A percentile compares a stretch with the other conserved stretches of the same genome.
Evolutionary conservation across 2,797 vertebrate genomes (phyloP).

Genomic region (Pseudotriccus pelzelni): DNA sequence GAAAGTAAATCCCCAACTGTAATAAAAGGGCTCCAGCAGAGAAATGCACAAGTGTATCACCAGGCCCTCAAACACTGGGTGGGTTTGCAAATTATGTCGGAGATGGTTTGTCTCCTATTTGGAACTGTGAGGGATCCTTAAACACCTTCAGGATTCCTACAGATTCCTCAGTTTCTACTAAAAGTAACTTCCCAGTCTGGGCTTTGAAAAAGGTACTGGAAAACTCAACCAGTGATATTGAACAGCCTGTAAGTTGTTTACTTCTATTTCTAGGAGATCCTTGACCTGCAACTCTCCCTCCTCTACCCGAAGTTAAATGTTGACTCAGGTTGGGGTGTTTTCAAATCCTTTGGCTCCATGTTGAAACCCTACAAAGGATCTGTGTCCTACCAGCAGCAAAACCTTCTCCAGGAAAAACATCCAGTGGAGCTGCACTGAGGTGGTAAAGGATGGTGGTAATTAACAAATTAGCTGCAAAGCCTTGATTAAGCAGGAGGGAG

Average conservation of each 20-base stretch:
- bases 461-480: background rate
- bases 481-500: background rate
- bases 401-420: background rate
- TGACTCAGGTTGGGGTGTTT: rapidly evolving
- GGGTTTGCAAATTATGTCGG: background rate
- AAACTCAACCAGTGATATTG: rapidly evolving
- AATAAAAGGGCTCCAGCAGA: background rate
- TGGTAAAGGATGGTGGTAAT: background rate
- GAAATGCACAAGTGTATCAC: rapidly evolving
- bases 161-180: background rate
- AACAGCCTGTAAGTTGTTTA: rapidly evolving
- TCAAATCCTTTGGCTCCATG: rapidly evolving
- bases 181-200: background rate
- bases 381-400: background rate
- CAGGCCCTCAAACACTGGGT: rapidly evolving
- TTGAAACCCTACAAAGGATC: rapidly evolving
- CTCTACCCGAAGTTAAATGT: background rate
- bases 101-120: background rate
- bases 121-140: background rate
- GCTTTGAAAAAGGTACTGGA: background rate
- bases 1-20: background rate
- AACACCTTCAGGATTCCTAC: background rate
- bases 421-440: background rate
- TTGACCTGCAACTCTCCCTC: background rate
- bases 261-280: background rate